Evolutionary conservation across 2,797 vertebrate species (phyloP).

Genomic region (Mus caroli): DNA sequence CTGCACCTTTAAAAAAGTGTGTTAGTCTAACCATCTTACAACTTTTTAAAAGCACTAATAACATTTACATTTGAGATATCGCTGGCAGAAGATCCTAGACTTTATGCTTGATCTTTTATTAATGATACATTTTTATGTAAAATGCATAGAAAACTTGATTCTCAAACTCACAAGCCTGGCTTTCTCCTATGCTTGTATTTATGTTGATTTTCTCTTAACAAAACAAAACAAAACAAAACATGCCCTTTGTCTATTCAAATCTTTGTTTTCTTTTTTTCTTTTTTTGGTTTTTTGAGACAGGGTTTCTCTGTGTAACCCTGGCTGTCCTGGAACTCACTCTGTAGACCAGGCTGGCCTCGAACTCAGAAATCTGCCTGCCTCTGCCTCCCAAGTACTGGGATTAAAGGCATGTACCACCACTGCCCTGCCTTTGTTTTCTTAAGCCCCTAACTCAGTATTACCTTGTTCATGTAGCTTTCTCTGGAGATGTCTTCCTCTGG

Average conservation of each 20-base stretch:
- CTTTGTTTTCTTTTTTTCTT: background rate
- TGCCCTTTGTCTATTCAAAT: background rate
- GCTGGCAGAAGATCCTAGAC: background rate
- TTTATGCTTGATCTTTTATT: slow-evolving; percentile 62
- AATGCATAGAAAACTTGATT: background rate
- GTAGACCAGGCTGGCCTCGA: too few relatives aligned
- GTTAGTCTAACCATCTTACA: background rate
- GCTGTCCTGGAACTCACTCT: too few relatives aligned
- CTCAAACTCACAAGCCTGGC: background rate
- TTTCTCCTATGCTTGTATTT: background rate
- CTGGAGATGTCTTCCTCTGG: background rate
- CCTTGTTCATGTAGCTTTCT: background rate
- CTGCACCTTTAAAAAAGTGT: background rate
- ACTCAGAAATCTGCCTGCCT: too few relatives aligned
- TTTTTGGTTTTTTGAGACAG: too few relatives aligned
- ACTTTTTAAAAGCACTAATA: slow-evolving; percentile 14
- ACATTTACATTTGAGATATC: slow-evolving; percentile 51
- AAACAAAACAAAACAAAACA: background rate
- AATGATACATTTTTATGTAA: slow-evolving; percentile 32
- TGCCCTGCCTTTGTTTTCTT: background rate
- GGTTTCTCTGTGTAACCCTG: too few relatives aligned
- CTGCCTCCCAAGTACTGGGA: too few relatives aligned
- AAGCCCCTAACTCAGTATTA: background rate
- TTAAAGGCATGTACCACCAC: too few relatives aligned
- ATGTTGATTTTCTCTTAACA: background rate